Percentiles rank a stretch among this genome's conserved stretches.
Evolutionary conservation across 2,888 invertebrate genomes (phyloP).

Genomic region (Seladonia tumulorum): DNA sequence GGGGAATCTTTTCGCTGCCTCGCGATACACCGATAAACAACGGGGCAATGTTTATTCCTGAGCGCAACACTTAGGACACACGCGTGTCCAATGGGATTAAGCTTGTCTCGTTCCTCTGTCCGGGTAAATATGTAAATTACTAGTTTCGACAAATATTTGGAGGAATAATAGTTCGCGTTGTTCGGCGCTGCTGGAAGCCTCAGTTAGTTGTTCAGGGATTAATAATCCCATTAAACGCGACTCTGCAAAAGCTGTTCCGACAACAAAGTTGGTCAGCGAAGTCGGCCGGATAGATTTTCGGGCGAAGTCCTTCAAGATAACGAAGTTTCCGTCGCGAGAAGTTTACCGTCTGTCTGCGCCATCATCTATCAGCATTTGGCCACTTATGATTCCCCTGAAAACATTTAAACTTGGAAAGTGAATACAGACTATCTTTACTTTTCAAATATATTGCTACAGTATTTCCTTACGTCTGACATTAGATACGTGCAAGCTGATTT

Average conservation of each 20-base stretch:
- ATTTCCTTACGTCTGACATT: no score
- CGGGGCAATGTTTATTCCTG: neutral
- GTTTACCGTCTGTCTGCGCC: no score
- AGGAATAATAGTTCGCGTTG: neutral
- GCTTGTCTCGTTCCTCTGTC: neutral
- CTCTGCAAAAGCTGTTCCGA: neutral
- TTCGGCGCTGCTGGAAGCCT: neutral
- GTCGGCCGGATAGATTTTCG: neutral
- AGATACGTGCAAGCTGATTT: no score
- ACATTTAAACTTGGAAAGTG: no score
- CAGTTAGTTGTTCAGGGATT: neutral
- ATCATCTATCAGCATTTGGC: no score
- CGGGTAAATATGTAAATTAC: neutral
- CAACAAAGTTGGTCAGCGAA: neutral
- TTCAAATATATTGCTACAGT: no score
- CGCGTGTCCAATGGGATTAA: neutral
- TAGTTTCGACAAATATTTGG: slow-evolving; percentile 25
- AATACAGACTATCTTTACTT: no score
- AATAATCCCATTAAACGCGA: slow-evolving; percentile 2
- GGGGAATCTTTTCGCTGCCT: neutral
- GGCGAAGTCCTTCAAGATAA: neutral
- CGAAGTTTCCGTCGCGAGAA: neutral
- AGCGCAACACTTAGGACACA: neutral
- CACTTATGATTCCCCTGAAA: no score
- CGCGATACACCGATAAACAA: neutral